Percentiles rank a stretch among this genome's conserved stretches.
phyloP scores from a whole-genome alignment of 2,113 vertebrate genomes.

The Microcebus ravelobensis region DNA sequence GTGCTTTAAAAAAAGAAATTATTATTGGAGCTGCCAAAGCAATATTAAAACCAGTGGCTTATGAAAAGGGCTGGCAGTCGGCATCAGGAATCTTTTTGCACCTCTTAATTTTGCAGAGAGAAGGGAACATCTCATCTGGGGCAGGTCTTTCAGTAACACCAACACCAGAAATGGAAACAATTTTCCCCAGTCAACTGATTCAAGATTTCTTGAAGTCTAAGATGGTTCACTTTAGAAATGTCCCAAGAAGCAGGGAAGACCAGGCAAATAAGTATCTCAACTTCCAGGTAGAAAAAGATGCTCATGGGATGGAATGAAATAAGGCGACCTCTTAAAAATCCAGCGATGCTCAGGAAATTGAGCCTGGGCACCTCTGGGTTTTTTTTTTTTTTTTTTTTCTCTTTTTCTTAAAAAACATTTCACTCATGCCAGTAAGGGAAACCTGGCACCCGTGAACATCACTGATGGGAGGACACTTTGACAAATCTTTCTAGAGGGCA shows the following conservation, averaged over 20 bases:
- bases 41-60: constrained; percentile 81
- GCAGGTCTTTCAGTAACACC: neutral
- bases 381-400: too few species aligned
- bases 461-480: rapidly evolving
- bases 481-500: neutral
- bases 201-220: neutral
- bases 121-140: neutral
- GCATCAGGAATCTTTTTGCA: constrained; percentile 77
- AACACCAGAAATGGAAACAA: neutral
- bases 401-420: neutral
- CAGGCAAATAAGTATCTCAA: neutral
- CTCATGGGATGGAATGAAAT: neutral
- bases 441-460: neutral
- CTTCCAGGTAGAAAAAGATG: neutral
- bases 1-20: constrained; percentile 74
- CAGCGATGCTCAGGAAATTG: rapidly evolving
- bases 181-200: neutral
- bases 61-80: constrained; percentile 71
- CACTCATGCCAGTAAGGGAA: neutral
- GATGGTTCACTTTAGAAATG: neutral
- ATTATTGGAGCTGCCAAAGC: constrained; percentile 76
- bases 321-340: neutral
- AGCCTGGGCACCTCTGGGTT: neutral
- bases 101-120: constrained; percentile 80
- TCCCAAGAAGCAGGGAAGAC: neutral